phyloP scores from a whole-genome alignment of 2,113 vertebrate genomes.

The Atractosteus spatula region DNA sequence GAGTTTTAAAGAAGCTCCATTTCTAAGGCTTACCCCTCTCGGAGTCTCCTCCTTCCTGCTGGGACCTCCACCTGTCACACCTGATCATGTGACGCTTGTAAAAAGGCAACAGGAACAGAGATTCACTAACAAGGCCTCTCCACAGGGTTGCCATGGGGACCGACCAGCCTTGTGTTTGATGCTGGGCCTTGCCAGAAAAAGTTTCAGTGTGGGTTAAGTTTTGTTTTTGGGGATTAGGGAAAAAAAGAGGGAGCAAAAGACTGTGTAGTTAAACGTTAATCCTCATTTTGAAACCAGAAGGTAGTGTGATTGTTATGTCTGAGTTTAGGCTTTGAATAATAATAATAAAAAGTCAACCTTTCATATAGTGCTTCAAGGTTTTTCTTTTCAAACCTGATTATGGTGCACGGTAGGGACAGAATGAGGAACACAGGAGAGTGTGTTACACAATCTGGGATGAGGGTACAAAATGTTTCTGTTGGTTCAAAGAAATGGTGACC shows the following conservation, averaged over 20 bases:
- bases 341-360: not conserved
- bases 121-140: constrained; percentile 27
- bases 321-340: constrained; percentile 24
- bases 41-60: constrained; percentile 19
- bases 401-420: no score
- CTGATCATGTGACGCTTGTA: constrained; percentile 73
- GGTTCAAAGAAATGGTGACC: no score
- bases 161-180: constrained; percentile 21
- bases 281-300: constrained; percentile 36
- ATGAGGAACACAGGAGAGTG: no score
- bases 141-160: constrained; percentile 29
- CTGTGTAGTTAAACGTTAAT: constrained; percentile 28
- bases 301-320: constrained; percentile 40
- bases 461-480: no score
- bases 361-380: no score
- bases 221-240: constrained; percentile 49
- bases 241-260: constrained; percentile 32
- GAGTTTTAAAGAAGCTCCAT: not conserved
- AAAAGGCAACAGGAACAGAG: constrained; percentile 57
- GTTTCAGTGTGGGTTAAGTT: constrained; percentile 32
- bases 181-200: constrained; percentile 14
- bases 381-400: no score
- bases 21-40: constrained; percentile 69
- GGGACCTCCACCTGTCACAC: constrained; percentile 75
- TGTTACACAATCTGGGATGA: no score